Percentiles rank a stretch among this genome's conserved stretches.
These are phyloP conservation scores for Oreochromis mossambicus DNA, from an alignment of 2,797 vertebrate genomes.

Conservation along the genomic window DNA sequence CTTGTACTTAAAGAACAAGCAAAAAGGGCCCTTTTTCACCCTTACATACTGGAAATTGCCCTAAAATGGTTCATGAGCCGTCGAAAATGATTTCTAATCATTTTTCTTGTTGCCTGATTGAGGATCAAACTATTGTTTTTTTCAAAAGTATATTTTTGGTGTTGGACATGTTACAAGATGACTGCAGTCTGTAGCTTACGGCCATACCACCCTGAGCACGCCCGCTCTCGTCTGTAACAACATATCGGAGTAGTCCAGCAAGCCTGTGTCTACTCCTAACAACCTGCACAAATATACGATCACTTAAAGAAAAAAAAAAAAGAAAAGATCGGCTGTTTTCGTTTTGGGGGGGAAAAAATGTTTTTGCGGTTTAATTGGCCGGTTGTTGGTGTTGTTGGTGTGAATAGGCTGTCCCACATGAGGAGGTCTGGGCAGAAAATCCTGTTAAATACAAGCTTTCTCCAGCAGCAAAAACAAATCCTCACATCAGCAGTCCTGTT, in stretches of 20 bases:
- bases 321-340: neutral
- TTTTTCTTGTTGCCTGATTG: neutral
- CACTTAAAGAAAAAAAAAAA: neutral
- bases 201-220: no score
- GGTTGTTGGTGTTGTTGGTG: neutral
- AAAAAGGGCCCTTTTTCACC: neutral
- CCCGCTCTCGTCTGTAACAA: neutral
- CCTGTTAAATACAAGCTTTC: slow-evolving; percentile 41
- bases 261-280: neutral
- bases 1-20: neutral
- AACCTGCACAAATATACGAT: neutral
- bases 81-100: neutral
- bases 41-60: neutral
- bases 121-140: neutral
- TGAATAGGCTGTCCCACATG: slow-evolving; percentile 8
- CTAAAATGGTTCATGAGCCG: neutral
- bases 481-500: slow-evolving; percentile 50
- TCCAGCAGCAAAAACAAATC: slow-evolving; percentile 36
- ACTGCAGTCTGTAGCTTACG: neutral
- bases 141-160: neutral
- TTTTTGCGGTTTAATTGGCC: slow-evolving; percentile 13
- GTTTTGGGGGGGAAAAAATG: neutral
- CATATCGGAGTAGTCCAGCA: neutral
- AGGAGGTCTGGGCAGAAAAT: slow-evolving; percentile 37
- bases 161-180: neutral